These are phyloP conservation scores for Agrotis ipsilon DNA, from an alignment of 2,888 invertebrate genomes.

Conservation along the genomic window DNA sequence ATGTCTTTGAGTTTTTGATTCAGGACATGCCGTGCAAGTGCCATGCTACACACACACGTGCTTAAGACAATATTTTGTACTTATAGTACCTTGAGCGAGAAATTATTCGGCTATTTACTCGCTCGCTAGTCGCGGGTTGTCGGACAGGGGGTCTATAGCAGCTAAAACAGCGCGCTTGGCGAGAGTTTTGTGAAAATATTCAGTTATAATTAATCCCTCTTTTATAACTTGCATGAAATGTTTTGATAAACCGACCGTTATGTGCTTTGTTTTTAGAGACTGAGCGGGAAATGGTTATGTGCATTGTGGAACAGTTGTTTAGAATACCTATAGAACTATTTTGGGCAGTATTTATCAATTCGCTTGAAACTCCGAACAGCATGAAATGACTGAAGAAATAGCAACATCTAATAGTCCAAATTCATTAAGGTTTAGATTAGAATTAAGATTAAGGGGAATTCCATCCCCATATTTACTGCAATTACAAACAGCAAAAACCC, in stretches of 20 bases:
- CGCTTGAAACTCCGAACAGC: no score
- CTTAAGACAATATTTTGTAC: no score
- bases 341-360: neutral
- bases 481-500: no score
- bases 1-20: no score
- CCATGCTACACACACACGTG: no score
- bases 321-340: neutral
- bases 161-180: conserved; percentile 11
- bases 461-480: no score
- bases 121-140: neutral
- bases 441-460: no score
- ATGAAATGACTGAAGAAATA: no score
- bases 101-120: neutral
- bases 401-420: no score
- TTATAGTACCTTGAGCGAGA: neutral
- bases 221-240: conserved; percentile 54
- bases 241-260: conserved; percentile 28
- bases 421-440: no score
- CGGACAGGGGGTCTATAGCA: neutral
- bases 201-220: conserved; percentile 68
- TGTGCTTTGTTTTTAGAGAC: conserved; percentile 16
- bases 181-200: conserved; percentile 60
- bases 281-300: neutral
- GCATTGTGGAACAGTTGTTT: neutral
- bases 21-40: no score